phyloP scores from a whole-genome alignment of 2,797 vertebrate genomes.

The Muraenolepis orangiensis region DNA sequence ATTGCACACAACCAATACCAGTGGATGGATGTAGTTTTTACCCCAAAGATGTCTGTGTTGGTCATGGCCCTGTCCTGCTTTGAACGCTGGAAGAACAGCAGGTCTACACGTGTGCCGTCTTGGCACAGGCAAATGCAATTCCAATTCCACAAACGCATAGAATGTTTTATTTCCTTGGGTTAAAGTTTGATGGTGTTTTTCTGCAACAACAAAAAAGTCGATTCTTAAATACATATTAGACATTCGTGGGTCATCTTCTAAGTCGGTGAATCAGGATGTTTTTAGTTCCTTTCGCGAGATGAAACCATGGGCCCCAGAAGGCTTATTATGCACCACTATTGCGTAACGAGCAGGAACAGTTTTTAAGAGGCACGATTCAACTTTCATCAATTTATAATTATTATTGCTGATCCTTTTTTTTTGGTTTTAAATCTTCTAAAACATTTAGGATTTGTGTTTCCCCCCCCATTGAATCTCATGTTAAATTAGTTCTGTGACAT shows the following conservation, averaged over 20 bases:
- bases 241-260: constrained; percentile 38
- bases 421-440: constrained; percentile 15
- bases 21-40: constrained; percentile 40
- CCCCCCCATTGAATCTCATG: too few relatives aligned
- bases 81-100: constrained; percentile 47
- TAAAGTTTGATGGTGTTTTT: background rate
- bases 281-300: background rate
- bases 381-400: constrained; percentile 6
- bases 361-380: constrained; percentile 6
- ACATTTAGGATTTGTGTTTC: background rate
- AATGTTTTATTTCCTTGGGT: constrained; percentile 27
- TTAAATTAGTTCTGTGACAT: background rate
- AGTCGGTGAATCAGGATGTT: constrained; percentile 11
- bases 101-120: constrained; percentile 53
- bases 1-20: constrained; percentile 21
- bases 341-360: background rate
- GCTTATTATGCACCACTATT: constrained; percentile 22
- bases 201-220: background rate
- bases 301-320: constrained; percentile 17
- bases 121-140: constrained; percentile 32
- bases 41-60: constrained; percentile 11
- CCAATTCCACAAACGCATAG: constrained; percentile 4
- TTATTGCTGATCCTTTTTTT: constrained; percentile 25
- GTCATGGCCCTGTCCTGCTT: background rate
- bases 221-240: constrained; percentile 35